Evolutionary conservation across 2,113 vertebrate species (phyloP).

Genomic region (Rhabdomys dilectus): DNA sequence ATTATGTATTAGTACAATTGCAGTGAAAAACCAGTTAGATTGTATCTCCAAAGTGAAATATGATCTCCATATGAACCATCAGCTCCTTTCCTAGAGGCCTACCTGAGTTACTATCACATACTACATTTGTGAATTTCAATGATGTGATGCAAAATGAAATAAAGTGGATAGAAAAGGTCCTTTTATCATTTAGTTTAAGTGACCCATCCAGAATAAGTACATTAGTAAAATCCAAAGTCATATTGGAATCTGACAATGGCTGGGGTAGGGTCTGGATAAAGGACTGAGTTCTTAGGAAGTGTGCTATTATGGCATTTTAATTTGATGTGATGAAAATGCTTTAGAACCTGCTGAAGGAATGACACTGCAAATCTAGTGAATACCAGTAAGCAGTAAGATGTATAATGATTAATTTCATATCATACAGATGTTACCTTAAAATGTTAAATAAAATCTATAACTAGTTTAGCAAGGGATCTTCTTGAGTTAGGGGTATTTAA

Average conservation of each 20-base stretch:
- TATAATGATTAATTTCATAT: slow-evolving; percentile 26
- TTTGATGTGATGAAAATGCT: slow-evolving; percentile 13
- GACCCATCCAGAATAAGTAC: background rate
- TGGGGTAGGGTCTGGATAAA: background rate
- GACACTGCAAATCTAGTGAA: background rate
- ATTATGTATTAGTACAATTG: background rate
- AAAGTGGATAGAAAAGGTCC: background rate
- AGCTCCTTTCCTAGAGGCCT: background rate
- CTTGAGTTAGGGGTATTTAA: background rate
- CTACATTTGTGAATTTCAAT: background rate
- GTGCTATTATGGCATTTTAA: background rate
- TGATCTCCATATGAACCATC: background rate
- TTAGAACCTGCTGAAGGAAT: background rate
- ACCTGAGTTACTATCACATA: background rate
- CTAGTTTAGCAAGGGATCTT: background rate
- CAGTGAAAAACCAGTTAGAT: background rate
- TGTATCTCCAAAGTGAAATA: background rate
- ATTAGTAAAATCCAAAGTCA: background rate
- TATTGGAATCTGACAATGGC: background rate
- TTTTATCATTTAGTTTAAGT: background rate
- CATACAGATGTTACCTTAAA: background rate
- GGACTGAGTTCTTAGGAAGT: background rate
- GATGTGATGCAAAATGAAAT: background rate
- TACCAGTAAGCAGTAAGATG: background rate
- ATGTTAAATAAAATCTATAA: background rate